Evolutionary conservation across 2,113 vertebrate species (phyloP).

Genomic region (Oryctolagus cuniculus): DNA sequence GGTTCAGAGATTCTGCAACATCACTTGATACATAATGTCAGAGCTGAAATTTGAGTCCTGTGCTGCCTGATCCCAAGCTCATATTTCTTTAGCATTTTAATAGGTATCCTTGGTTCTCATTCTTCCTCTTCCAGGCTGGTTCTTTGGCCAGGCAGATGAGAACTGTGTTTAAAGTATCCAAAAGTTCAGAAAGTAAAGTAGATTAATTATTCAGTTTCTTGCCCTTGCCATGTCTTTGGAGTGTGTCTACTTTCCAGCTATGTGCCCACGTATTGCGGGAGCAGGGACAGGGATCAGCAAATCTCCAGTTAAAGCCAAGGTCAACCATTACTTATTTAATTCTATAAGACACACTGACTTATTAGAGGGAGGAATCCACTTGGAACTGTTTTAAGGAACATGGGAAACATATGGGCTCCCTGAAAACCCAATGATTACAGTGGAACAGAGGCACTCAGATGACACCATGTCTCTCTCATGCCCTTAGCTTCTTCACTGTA

Average conservation of each 20-base stretch:
- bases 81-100: neutral
- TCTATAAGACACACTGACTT: neutral
- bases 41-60: neutral
- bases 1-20: neutral
- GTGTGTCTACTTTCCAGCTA: neutral
- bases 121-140: neutral
- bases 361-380: neutral
- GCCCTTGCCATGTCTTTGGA: neutral
- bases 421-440: neutral
- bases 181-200: neutral
- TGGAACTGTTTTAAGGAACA: slow-evolving; percentile 24
- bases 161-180: neutral
- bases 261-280: neutral
- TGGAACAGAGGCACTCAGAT: neutral
- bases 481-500: neutral
- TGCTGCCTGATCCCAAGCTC: neutral
- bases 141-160: neutral
- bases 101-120: neutral
- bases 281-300: neutral
- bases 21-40: neutral
- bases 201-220: neutral
- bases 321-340: neutral
- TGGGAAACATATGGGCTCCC: neutral
- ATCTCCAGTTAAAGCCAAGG: neutral
- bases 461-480: neutral